Base-by-base conservation (phyloP, 1,140 invertebrate genomes). In the Himalopsyche phryganea region DNA sequence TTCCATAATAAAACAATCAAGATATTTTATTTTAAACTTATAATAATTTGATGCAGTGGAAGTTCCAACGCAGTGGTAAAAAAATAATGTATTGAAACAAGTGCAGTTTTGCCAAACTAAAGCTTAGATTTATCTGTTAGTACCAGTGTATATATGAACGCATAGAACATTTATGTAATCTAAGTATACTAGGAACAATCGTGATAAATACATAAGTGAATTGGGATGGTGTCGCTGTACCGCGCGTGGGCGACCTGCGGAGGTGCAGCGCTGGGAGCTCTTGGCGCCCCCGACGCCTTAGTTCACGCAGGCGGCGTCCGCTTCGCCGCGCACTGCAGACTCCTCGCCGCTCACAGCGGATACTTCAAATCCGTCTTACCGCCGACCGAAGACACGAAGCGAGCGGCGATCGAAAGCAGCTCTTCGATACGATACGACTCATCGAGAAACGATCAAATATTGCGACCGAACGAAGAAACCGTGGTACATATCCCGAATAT, bases 291-390 rank as follows among this genome's bases (percentile, higher is more conserved):
- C 6, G 83, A 87, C 65, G 82, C 86, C 0, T 70, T 85, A 6
- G 58, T 64, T 17, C 52, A 56, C 10, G 58, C 58, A 6, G 62
- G 62, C 2, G 77, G 80, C 52, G 81, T 83, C 1, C 80, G 86
- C 35, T 89, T 89, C 69, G 81, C 84, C 0, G 86, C 86, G 1
- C 86, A 89, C 65, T 79, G 81, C 7, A 68, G 76, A 13, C 76
- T 89, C 4, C 67, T 90, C n/a, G 78, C 83, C 3, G 78, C 83
- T 7, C 86, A 90, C 66, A 89, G 86, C 64, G 87, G 86, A 5
- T 90, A 88, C 66, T 76, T 86, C 60, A 78, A 83, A 52, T 80
- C 81, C 2, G 74, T 80, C 19, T 45, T 64, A 17, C 19, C 53
- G n/a, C 5, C 23, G 41, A n/a, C 38, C 50, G 14, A 35, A 42